Base-by-base conservation (phyloP, 1,140 invertebrate species). In the Macrocentrus cingulum region DNA sequence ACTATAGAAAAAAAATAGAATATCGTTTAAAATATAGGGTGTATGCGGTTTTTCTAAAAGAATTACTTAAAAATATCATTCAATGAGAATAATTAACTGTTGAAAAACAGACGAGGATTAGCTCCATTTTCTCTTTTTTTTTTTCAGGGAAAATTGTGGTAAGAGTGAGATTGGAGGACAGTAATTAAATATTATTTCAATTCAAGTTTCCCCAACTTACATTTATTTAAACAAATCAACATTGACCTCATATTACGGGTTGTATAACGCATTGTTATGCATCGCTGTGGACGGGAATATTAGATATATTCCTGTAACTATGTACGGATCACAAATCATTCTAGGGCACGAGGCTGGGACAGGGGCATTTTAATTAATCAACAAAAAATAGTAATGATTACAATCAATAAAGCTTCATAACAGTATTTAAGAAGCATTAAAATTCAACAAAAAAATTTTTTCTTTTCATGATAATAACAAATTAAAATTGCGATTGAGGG, bases 161-260 rank as follows among this genome's bases (percentile, higher is more conserved):
- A n/a, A n/a, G n/a, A n/a, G n/a, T n/a, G n/a, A n/a, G n/a, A n/a
- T n/a, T n/a, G n/a, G n/a, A n/a, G n/a, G n/a, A n/a, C n/a, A n/a
- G n/a, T n/a, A n/a, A 39, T 1, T 1, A 15, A 39, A 4, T 4
- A n/a, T 39, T 39, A 1, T 15, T 39, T 46, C 20, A n/a, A 49
- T 61, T 48, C 64, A 65, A 63, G 65, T 72, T 74, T 77, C 79
- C 79, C 65, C 64, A 78, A 79, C 72, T 80, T 79, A 80, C 72
- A 80, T 78, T 78, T 80, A 79, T 80, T 79, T 78, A 79, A 80
- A 80, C 77, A 79, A 80, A 80, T 79, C 75, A 79, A 79, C 76
- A 80, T 77, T 78, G 75, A 79, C 70, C 76, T 76, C 74, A 74
- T 77, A 76, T 76, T 79, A 78, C 74, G 70, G 73, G 72, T 76